phyloP scores from a whole-genome alignment of 2,797 vertebrate genomes.

The Poecilia wingei region DNA sequence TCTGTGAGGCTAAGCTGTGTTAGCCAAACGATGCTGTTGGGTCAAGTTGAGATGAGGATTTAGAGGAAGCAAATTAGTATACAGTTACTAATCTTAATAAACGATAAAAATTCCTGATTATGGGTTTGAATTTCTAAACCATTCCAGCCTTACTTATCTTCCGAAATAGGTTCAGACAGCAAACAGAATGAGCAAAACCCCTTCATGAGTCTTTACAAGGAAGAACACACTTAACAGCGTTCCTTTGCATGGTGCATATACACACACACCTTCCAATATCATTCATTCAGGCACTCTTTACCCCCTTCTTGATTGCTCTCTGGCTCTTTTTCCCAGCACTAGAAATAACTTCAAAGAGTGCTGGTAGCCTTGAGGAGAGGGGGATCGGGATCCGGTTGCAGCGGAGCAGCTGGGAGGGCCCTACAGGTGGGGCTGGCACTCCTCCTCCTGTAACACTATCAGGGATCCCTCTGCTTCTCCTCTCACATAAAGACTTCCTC shows the following conservation, averaged over 20 bases:
- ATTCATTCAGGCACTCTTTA: conserved; percentile 50
- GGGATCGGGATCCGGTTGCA: conserved; percentile 83
- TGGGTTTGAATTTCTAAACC: conserved; percentile 6
- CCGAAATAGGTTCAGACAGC: conserved; percentile 16
- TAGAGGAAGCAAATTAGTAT: conserved; percentile 3
- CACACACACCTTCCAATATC: conserved; percentile 28
- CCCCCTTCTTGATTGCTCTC: conserved; percentile 62
- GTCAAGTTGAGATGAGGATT: conserved; percentile 22
- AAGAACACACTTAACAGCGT: conserved; percentile 45
- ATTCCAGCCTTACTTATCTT: conserved; percentile 7
- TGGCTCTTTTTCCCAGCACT: conserved; percentile 81
- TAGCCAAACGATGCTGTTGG: neutral
- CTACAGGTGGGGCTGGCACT: conserved; percentile 80
- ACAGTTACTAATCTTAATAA: neutral
- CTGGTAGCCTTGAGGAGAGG: conserved; percentile 82
- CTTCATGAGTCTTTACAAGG: conserved; percentile 54
- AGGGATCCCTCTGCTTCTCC: conserved; percentile 74
- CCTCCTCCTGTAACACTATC: conserved; percentile 83
- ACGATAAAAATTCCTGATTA: neutral
- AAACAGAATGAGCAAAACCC: conserved; percentile 23
- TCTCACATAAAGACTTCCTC: conserved; percentile 80
- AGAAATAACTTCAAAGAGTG: conserved; percentile 90
- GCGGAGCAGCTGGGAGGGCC: conserved; percentile 82
- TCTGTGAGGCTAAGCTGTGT: neutral
- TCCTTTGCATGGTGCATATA: conserved; percentile 21